A percentile compares a stretch with the other conserved stretches of the same genome.
Conservation (phyloP, 1,140 invertebrate genomes). For the Achatina immaculata region DNA sequence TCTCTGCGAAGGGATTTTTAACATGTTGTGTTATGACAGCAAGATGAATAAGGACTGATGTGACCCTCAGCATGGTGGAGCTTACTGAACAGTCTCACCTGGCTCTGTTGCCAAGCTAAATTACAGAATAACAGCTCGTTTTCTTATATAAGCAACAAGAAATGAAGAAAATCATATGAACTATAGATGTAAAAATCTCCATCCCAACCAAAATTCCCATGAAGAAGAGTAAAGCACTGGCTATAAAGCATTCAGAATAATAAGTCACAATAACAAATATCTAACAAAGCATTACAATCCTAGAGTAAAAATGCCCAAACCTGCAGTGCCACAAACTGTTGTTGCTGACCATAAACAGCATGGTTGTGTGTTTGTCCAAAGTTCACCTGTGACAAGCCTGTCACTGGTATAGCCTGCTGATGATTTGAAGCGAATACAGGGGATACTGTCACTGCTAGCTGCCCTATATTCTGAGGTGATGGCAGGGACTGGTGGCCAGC, state of each 20-base stretch:
- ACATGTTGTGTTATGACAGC: no score
- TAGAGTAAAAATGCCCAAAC: background rate
- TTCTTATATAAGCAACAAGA: no score
- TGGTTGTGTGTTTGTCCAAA: conserved; percentile 46
- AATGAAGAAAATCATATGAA: no score
- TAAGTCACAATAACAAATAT: background rate
- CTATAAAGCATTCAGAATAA: background rate
- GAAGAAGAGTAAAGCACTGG: no score
- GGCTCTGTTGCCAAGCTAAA: no score
- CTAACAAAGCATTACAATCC: background rate
- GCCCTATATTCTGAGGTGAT: conserved; percentile 45
- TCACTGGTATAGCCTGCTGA: conserved; percentile 44
- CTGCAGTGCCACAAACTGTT: conserved; percentile 44
- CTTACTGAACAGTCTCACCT: no score
- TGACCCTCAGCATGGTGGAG: no score
- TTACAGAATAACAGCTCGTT: no score
- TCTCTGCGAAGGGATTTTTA: no score
- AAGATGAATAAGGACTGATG: no score
- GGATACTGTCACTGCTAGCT: conserved; percentile 31
- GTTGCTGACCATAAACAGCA: conserved; percentile 41
- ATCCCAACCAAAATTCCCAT: no score
- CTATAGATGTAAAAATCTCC: no score
- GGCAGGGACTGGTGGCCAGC: conserved; percentile 35
- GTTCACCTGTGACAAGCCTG: conserved; percentile 21
- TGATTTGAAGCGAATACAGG: conserved; percentile 31